Evolutionary conservation across 2,888 invertebrate genomes (phyloP).

Genomic region (Drosophila quasianomalipes): DNA sequence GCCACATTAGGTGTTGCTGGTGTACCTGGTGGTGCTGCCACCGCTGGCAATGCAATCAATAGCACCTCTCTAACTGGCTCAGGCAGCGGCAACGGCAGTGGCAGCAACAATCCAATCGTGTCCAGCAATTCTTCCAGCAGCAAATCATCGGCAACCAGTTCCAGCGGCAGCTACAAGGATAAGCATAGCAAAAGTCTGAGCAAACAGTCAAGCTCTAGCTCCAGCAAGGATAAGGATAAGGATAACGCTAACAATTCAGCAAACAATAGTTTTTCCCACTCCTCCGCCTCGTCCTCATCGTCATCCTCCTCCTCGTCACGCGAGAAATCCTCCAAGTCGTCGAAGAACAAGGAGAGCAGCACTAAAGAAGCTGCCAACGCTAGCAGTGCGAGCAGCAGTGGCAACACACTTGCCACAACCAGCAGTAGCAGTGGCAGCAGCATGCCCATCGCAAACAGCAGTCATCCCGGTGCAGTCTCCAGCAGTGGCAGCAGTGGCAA

Average conservation of each 20-base stretch:
- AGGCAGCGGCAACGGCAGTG: conserved; percentile 11
- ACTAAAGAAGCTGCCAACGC: conserved; percentile 35
- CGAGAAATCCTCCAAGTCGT: conserved; percentile 84
- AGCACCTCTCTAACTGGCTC: conserved; percentile 28
- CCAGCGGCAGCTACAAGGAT: conserved; percentile 84
- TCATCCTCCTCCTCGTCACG: conserved; percentile 83
- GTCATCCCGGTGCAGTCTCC: conserved; percentile 48
- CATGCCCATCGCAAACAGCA: conserved; percentile 17
- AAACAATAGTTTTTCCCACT: conserved; percentile 60
- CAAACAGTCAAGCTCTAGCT: conserved; percentile 80
- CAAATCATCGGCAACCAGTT: conserved; percentile 48
- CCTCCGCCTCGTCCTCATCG: conserved; percentile 73
- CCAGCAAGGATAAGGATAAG: conserved; percentile 84
- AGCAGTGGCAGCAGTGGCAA: conserved; percentile 38
- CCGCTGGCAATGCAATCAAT: conserved; percentile 22
- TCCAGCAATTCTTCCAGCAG: conserved; percentile 35
- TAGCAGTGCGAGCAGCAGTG: conserved; percentile 44
- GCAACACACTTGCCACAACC: conserved; percentile 21
- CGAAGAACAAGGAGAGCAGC: conserved; percentile 82
- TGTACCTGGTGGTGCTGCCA: conserved; percentile 30
- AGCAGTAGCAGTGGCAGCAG: conserved; percentile 46
- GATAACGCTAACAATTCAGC: conserved; percentile 57
- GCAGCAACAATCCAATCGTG: conserved; percentile 16
- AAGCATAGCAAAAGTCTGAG: conserved; percentile 84
- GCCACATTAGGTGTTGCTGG: conserved; percentile 42